A percentile compares a stretch with the other conserved stretches of the same genome.
Evolutionary conservation across 2,113 vertebrate species (phyloP).

Genomic region (Pygoscelis adeliae): DNA sequence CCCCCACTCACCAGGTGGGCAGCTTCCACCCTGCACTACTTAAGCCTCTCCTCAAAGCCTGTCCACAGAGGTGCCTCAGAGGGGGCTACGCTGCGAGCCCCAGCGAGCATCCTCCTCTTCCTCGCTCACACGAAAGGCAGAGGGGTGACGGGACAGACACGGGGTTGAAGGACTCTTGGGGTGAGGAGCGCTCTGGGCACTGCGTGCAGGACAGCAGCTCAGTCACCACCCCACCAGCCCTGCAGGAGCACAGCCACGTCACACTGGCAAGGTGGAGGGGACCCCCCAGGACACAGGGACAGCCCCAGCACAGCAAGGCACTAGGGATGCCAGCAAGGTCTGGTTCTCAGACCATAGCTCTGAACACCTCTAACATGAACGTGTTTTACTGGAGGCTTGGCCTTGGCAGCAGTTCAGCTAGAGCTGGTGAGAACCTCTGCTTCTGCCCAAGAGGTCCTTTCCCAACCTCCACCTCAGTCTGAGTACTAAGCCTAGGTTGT

Average conservation of each 20-base stretch:
- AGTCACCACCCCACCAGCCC: neutral
- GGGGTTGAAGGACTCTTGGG: neutral
- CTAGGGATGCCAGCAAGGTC: neutral
- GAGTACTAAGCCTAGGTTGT: neutral
- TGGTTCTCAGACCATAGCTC: neutral
- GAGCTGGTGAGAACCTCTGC: neutral
- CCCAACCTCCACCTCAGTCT: neutral
- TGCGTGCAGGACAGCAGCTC: fast-evolving
- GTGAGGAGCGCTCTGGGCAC: neutral
- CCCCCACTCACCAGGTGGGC: neutral
- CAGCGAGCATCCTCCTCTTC: neutral
- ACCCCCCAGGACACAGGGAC: neutral
- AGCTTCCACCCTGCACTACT: neutral
- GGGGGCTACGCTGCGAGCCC: neutral
- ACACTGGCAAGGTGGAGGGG: neutral
- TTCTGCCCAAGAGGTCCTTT: neutral
- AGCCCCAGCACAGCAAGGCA: neutral
- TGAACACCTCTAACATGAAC: neutral
- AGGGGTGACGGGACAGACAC: neutral
- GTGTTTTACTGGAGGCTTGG: neutral
- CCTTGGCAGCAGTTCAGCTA: neutral
- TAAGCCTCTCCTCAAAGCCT: neutral
- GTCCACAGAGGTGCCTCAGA: neutral
- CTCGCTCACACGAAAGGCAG: neutral
- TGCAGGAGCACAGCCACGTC: neutral